Percentiles rank a stretch among this genome's conserved stretches.
Evolutionary conservation across 2,797 vertebrate genomes (phyloP).

Genomic region (Perodicticus potto): DNA sequence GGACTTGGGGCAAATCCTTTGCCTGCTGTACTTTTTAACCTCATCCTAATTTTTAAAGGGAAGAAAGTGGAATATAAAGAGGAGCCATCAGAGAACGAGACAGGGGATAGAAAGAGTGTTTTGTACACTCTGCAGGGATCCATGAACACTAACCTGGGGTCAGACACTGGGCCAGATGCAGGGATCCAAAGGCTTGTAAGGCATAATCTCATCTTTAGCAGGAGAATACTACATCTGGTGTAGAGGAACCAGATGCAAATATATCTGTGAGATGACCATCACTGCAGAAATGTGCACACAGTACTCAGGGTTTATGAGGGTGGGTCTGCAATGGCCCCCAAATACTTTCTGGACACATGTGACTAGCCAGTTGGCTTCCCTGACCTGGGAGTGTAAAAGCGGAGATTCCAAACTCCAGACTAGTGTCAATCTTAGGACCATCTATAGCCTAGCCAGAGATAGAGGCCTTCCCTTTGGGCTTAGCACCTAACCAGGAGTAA

Average conservation of each 20-base stretch:
- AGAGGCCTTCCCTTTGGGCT: background rate
- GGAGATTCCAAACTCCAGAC: background rate
- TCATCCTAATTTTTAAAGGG: background rate
- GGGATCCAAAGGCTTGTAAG: background rate
- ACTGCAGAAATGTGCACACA: background rate
- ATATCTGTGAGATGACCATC: accelerated
- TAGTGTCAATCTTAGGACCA: background rate
- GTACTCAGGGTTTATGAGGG: background rate
- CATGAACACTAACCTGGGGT: background rate
- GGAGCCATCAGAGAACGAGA: background rate
- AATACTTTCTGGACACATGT: background rate
- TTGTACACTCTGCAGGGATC: background rate
- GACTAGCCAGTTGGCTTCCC: background rate
- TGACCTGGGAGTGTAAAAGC: background rate
- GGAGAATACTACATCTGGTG: background rate
- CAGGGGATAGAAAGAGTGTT: background rate
- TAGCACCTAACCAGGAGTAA: background rate
- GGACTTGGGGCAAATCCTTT: background rate
- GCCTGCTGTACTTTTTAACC: background rate
- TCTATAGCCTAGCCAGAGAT: background rate
- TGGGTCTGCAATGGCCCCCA: background rate
- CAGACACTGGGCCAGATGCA: background rate
- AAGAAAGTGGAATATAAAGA: background rate
- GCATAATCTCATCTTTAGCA: background rate
- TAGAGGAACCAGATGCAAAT: background rate